These are phyloP conservation scores for Heloderma charlesbogerti DNA, from an alignment of 2,113 vertebrate species.

Conservation along the genomic window DNA sequence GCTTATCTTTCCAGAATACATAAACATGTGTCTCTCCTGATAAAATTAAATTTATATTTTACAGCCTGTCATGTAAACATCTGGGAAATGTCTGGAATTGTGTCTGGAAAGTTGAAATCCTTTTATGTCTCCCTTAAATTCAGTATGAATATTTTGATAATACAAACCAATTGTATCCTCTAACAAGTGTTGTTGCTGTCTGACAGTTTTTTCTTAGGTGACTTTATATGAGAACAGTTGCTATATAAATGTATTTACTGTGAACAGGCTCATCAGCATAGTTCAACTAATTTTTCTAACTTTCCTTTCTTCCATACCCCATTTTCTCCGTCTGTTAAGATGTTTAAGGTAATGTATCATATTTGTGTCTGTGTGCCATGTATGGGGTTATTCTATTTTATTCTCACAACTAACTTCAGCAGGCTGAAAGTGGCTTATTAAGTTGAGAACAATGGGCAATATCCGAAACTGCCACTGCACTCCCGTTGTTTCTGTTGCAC, in stretches of 20 bases:
- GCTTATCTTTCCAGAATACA: constrained; percentile 6
- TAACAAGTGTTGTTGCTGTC: neutral
- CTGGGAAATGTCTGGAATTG: constrained; percentile 16
- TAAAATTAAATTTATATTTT: neutral
- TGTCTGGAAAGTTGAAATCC: neutral
- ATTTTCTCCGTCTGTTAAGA: neutral
- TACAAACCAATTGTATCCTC: neutral
- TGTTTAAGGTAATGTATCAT: neutral
- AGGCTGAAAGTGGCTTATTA: neutral
- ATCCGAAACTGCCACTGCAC: no score
- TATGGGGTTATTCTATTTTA: neutral
- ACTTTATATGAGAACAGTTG: neutral
- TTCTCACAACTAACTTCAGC: neutral
- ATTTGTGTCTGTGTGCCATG: neutral
- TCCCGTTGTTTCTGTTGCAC: no score
- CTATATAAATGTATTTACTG: neutral
- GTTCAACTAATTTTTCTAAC: neutral
- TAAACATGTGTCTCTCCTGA: neutral
- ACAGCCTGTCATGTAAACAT: neutral
- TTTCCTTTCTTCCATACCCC: neutral
- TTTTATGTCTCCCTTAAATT: neutral
- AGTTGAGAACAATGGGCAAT: neutral
- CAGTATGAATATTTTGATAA: neutral
- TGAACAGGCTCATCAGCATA: neutral
- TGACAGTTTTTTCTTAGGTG: neutral